Percentiles rank a stretch among this genome's conserved stretches.
Evolutionary conservation across 2,797 vertebrate genomes (phyloP).

Genomic region (Schizopygopsis pylzovi): DNA sequence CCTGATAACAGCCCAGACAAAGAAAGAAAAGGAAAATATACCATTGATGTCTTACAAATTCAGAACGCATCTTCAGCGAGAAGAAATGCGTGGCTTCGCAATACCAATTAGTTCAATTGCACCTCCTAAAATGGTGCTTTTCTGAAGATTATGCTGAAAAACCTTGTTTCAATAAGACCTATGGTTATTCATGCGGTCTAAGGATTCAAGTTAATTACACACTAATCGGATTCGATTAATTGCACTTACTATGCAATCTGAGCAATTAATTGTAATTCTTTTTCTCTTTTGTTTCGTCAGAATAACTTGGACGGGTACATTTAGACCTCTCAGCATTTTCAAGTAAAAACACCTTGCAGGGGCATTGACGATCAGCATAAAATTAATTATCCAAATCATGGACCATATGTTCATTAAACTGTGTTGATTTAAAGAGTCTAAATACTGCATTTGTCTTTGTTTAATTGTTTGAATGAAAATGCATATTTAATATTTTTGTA

Average conservation of each 20-base stretch:
- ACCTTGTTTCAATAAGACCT: conserved; percentile 1
- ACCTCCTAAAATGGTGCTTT: conserved; percentile 4
- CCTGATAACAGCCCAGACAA: not conserved
- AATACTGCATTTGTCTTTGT: not conserved
- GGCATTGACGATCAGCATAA: not conserved
- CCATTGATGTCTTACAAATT: not conserved
- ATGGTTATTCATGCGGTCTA: conserved; percentile 39
- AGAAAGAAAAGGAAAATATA: not conserved
- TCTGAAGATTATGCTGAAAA: conserved; percentile 17
- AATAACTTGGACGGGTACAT: conserved; percentile 6
- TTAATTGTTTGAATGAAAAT: not conserved
- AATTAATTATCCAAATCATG: conserved; percentile 14
- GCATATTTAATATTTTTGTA: not conserved
- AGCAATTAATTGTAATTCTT: conserved; percentile 45
- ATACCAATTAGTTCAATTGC: not conserved
- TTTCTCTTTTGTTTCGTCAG: conserved; percentile 36
- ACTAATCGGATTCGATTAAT: conserved; percentile 55
- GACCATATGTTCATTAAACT: not conserved
- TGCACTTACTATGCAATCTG: conserved; percentile 43
- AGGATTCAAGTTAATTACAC: conserved; percentile 17
- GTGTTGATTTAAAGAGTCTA: not conserved
- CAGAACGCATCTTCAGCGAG: not conserved
- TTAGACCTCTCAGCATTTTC: not conserved
- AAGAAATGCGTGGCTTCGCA: not conserved
- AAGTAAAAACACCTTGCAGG: not conserved